A percentile compares a stretch with the other conserved stretches of the same genome.
These are phyloP conservation scores for Dendrolimus punctatus DNA, from an alignment of 1,140 invertebrate genomes.

Conservation along the genomic window DNA sequence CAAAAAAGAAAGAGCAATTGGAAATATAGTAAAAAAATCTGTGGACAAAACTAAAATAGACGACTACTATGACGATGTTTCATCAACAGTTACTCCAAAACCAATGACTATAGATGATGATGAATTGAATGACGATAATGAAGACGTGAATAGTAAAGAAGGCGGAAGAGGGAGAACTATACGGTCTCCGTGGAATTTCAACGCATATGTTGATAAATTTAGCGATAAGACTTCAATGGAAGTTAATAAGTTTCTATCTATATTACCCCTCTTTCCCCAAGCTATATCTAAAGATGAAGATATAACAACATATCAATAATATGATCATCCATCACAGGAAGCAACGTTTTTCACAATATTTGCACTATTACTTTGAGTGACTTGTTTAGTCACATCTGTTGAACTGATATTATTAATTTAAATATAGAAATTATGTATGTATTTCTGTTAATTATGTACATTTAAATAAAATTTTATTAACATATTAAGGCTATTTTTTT, in stretches of 20 bases:
- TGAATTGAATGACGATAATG: slow-evolving; percentile 26
- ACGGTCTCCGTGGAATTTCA: slow-evolving; percentile 30
- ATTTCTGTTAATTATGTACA: too few species aligned
- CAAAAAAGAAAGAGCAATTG: slow-evolving; percentile 11
- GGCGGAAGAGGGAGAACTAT: slow-evolving; percentile 20
- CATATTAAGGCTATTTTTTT: too few species aligned
- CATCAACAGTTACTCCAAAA: slow-evolving; percentile 13
- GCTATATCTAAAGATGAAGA: slow-evolving; percentile 18
- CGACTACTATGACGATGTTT: slow-evolving; percentile 36
- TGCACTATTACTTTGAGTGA: slow-evolving; percentile 28
- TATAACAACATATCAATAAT: not conserved
- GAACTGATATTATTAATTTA: slow-evolving; percentile 8
- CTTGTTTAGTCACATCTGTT: slow-evolving; percentile 30
- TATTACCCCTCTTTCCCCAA: slow-evolving; percentile 41
- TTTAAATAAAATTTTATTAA: too few species aligned
- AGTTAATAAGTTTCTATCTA: slow-evolving; percentile 29
- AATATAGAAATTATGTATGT: too few species aligned
- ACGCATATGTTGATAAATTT: slow-evolving; percentile 26
- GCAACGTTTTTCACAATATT: slow-evolving; percentile 6
- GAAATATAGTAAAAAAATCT: slow-evolving; percentile 5
- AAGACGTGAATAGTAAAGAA: slow-evolving; percentile 25
- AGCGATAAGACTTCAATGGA: slow-evolving; percentile 25
- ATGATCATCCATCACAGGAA: not conserved
- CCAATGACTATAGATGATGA: slow-evolving; percentile 11
- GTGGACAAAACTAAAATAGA: slow-evolving; percentile 22